Percentiles rank a stretch among this genome's conserved stretches.
Conservation (phyloP, 2,888 invertebrate genomes). For the Pecten maximus region DNA sequence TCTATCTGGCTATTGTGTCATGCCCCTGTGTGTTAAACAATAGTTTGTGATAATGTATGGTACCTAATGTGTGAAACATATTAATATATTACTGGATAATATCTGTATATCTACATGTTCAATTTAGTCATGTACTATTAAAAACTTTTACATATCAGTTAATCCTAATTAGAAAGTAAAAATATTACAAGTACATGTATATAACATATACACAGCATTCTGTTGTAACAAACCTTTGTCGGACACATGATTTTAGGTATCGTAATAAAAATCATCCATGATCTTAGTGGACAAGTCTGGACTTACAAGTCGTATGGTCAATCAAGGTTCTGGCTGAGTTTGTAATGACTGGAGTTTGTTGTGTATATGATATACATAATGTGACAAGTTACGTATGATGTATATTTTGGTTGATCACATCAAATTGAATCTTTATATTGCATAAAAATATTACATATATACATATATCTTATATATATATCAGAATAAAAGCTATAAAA, state of each 20-base stretch:
- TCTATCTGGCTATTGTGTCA: neutral
- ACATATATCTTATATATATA: constrained; percentile 11
- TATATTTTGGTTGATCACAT: constrained; percentile 21
- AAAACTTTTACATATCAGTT: neutral
- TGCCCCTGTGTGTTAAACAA: neutral
- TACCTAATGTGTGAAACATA: neutral
- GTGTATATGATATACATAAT: neutral
- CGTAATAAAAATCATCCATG: neutral
- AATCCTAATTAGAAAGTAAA: neutral
- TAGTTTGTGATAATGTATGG: neutral
- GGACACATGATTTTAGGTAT: neutral
- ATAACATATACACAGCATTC: neutral
- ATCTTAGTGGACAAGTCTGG: neutral
- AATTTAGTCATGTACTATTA: neutral
- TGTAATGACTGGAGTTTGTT: neutral
- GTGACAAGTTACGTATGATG: neutral
- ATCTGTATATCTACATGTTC: neutral
- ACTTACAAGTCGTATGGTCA: neutral
- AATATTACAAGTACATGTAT: neutral
- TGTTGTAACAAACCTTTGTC: neutral
- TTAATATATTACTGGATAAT: neutral
- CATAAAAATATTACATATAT: constrained; percentile 13
- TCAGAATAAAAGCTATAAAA: constrained; percentile 20
- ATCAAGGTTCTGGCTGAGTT: neutral
- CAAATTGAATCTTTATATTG: constrained; percentile 5